These are phyloP conservation scores for Coracias cyanogaster DNA, from an alignment of 2,797 vertebrate genomes.

Conservation along the genomic window DNA sequence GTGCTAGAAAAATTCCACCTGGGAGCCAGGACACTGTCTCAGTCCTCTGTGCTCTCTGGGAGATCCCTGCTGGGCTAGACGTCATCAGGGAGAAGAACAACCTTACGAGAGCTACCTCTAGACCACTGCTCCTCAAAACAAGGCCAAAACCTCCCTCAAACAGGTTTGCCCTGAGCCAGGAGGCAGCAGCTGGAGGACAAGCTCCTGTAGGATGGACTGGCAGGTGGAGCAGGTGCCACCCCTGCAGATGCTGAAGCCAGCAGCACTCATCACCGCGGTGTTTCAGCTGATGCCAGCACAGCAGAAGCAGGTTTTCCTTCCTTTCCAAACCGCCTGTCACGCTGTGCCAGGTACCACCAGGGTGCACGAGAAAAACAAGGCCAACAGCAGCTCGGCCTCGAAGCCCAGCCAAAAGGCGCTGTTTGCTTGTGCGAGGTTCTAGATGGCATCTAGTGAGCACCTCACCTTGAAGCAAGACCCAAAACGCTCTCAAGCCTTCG, in stretches of 20 bases:
- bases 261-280: rapidly evolving
- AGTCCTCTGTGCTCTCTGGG: not conserved
- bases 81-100: not conserved
- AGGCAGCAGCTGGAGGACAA: not conserved
- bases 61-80: not conserved
- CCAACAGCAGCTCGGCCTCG: not conserved
- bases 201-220: not conserved
- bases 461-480: not conserved
- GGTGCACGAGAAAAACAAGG: not conserved
- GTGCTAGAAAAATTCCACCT: not conserved
- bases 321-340: not conserved
- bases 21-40: not conserved
- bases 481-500: not conserved
- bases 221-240: not conserved
- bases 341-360: not conserved
- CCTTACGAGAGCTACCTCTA: not conserved
- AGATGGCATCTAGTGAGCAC: rapidly evolving
- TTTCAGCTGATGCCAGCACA: not conserved
- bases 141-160: not conserved
- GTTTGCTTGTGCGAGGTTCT: rapidly evolving
- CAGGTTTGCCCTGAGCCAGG: not conserved
- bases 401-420: not conserved
- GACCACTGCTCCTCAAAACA: not conserved
- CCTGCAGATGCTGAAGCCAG: not conserved
- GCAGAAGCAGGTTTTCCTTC: slow-evolving; percentile 7